A percentile compares a stretch with the other conserved stretches of the same genome.
Evolutionary conservation across 2,888 invertebrate species (phyloP).

Genomic region (Melinopterus prodromus): DNA sequence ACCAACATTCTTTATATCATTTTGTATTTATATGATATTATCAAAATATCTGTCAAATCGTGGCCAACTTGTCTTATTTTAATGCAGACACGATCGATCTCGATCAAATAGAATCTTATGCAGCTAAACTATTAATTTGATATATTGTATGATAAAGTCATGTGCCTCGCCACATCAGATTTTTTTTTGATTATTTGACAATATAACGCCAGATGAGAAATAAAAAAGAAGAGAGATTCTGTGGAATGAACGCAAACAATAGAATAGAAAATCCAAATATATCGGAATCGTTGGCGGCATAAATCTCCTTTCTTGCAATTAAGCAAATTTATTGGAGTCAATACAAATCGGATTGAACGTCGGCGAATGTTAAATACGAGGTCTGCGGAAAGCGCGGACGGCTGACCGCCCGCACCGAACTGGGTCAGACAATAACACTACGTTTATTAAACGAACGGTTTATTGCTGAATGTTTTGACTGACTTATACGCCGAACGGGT

Average conservation of each 20-base stretch:
- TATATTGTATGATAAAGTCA: too few relatives aligned
- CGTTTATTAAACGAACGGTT: conserved; percentile 24
- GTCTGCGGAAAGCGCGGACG: background rate
- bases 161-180: too few relatives aligned
- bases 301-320: conserved; percentile 4
- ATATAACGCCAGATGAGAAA: too few relatives aligned
- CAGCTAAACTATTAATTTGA: too few relatives aligned
- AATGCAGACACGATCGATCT: too few relatives aligned
- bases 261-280: background rate
- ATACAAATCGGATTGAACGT: background rate
- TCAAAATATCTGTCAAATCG: too few relatives aligned
- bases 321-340: background rate
- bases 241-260: background rate
- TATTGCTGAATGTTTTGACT: conserved; percentile 33
- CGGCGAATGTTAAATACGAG: background rate
- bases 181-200: too few relatives aligned
- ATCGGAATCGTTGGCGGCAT: background rate
- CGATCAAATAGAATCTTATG: too few relatives aligned
- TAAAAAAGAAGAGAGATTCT: background rate
- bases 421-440: conserved; percentile 31
- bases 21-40: too few relatives aligned
- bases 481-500: conserved; percentile 24
- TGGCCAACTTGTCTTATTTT: too few relatives aligned
- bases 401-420: conserved; percentile 15
- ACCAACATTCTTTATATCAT: too few relatives aligned